Conservation (phyloP, 2,888 invertebrate species). For the Harpalus rufipes region DNA sequence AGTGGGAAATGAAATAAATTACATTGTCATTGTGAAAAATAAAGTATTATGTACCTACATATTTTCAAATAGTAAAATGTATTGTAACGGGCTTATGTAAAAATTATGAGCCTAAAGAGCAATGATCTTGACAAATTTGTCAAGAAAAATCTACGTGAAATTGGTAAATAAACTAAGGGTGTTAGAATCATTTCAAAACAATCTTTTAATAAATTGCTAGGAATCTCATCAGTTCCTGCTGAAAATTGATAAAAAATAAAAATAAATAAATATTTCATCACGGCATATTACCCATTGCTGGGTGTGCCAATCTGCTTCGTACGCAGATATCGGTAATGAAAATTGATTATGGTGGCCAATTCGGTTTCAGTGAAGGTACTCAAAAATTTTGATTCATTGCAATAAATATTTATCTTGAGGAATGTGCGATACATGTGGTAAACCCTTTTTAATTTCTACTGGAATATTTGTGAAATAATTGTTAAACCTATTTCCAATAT, state of each 20-base stretch:
- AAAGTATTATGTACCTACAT: too few species aligned
- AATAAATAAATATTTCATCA: too few species aligned
- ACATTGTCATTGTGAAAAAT: too few species aligned
- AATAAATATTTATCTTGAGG: not conserved
- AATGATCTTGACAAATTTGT: not conserved
- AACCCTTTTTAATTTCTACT: not conserved
- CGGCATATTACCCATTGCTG: too few species aligned
- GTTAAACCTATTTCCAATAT: conserved; percentile 2
- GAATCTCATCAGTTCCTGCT: conserved; percentile 19
- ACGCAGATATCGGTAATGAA: too few species aligned
- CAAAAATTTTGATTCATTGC: not conserved
- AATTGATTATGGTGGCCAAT: not conserved
- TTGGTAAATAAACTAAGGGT: not conserved
- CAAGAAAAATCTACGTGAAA: not conserved
- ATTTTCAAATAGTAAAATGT: too few species aligned
- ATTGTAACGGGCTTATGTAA: too few species aligned
- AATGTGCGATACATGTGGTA: not conserved
- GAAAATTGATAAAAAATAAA: too few species aligned
- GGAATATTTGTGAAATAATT: not conserved
- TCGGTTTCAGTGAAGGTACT: not conserved
- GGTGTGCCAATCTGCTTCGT: too few species aligned
- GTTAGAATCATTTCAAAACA: conserved; percentile 6
- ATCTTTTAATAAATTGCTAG: conserved; percentile 3
- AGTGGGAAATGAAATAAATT: too few species aligned
- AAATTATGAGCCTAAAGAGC: not conserved